Conservation (phyloP, 2,888 invertebrate genomes). For the Ceramica pisi region DNA sequence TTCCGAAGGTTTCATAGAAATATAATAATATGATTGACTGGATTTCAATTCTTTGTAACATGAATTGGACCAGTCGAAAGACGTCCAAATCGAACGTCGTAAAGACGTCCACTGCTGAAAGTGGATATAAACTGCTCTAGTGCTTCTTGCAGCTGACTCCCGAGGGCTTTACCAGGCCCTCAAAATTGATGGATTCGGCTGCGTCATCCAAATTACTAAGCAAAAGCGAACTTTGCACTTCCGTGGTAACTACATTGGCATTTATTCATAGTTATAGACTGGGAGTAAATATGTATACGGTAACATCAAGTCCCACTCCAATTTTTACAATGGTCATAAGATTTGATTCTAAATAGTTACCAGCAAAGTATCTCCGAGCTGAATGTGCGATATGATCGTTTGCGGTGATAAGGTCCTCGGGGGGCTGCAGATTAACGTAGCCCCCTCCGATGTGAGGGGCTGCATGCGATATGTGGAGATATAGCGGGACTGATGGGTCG, state of each 20-base stretch:
- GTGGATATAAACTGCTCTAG: too few relatives aligned
- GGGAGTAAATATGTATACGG: neutral
- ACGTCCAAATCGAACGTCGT: too few relatives aligned
- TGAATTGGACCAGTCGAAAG: too few relatives aligned
- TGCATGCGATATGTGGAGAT: conserved; percentile 94
- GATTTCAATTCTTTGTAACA: too few relatives aligned
- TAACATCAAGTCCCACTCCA: conserved; percentile 14
- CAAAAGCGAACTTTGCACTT: neutral
- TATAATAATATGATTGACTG: too few relatives aligned
- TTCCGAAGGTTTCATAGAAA: too few relatives aligned
- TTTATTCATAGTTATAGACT: conserved; percentile 14
- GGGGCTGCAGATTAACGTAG: conserved; percentile 93
- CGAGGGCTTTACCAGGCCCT: neutral
- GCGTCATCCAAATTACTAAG: neutral
- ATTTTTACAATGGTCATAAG: conserved; percentile 16
- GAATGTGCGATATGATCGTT: conserved; percentile 93
- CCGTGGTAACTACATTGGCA: conserved; percentile 21
- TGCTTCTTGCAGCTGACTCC: too few relatives aligned
- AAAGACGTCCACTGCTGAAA: too few relatives aligned
- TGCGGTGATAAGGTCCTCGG: conserved; percentile 91
- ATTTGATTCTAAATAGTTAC: conserved; percentile 78
- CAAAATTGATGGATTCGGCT: neutral
- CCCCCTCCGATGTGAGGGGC: conserved; percentile 94
- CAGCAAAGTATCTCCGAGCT: conserved; percentile 93
- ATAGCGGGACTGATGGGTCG: conserved; percentile 91